Base-by-base conservation (phyloP, 2,797 vertebrate species). In the Schizopygopsis malacanthus region DNA sequence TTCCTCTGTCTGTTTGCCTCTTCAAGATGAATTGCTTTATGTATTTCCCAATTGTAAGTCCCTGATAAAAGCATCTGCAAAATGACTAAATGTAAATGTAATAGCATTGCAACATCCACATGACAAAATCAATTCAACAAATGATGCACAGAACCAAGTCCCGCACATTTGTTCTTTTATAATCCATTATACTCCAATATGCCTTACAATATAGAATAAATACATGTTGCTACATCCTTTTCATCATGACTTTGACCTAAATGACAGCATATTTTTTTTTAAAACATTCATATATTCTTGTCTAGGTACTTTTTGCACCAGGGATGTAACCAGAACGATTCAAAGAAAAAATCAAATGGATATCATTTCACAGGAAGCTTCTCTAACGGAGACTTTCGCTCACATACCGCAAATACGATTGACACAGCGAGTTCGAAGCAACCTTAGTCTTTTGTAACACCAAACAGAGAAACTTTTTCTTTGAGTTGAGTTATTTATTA, bases 401-500 rank as follows among this genome's bases (percentile, higher is more conserved):
- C 71, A 52, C 25, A 33, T 4, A 33, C 28, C 4, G n/a, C 25
- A 20, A 56, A 70, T 45, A 56, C n/a, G 22, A 76, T 47, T 69
- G 61, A 67, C 77, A 69, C 18, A 47, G 79, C 25, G 28, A 71
- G 50, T 61, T 70, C 15, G 52, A 65, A 76, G 56, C 37, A 33
- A 41, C 33, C 73, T 37, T 37, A 16, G 15, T 84, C 71, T 76
- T 67, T 50, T 77, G 67, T 76, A n/a, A 65, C 54, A 75, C 22
- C 71, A 78, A 85, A 85, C 78, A 84, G 25, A 22, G 47, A 61
- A 77, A 81, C 65, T 81, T 85, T 85, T 77, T 61, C 72, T 84
- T 76, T 81, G 82, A 78, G 71, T 50, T 22, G 15, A 81, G 79
- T 87, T 81, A 73, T 81, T 87, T 84, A 80, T 80, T 47, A 47